phyloP scores from a whole-genome alignment of 2,113 vertebrate genomes.

The Tringa solitaria region DNA sequence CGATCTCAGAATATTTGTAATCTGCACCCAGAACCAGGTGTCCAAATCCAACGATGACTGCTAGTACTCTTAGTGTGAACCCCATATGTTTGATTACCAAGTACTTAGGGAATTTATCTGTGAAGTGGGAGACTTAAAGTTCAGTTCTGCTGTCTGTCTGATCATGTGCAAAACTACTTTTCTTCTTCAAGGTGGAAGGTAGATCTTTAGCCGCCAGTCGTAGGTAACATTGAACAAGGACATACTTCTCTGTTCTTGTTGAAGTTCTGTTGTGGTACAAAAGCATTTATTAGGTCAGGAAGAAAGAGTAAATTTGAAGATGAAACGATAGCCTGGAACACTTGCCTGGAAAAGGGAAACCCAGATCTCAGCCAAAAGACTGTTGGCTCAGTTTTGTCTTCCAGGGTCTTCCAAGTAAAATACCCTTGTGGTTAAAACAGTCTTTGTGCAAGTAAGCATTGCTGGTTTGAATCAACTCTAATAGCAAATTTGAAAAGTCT shows the following conservation, averaged over 20 bases:
- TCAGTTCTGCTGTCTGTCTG: background rate
- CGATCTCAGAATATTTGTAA: background rate
- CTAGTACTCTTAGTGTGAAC: background rate
- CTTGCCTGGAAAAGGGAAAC: background rate
- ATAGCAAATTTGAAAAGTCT: background rate
- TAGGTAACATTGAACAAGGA: background rate
- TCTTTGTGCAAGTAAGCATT: background rate
- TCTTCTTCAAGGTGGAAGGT: background rate
- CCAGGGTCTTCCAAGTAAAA: background rate
- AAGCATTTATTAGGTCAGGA: background rate
- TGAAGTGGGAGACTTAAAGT: background rate
- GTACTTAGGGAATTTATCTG: background rate
- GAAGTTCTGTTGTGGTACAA: background rate
- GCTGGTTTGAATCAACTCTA: background rate
- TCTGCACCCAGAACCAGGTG: background rate
- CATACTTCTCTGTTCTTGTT: background rate
- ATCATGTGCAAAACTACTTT: background rate
- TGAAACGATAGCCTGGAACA: background rate
- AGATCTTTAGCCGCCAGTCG: background rate
- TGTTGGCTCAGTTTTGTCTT: background rate
- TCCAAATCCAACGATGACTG: background rate
- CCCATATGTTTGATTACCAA: background rate
- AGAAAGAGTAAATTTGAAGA: background rate
- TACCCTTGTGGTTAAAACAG: background rate
- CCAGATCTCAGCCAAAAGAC: background rate